Evolutionary conservation across 2,888 invertebrate genomes (phyloP), one percentile per base, ranked within the genome.

Genomic region (Linyphia triangularis): DNA sequence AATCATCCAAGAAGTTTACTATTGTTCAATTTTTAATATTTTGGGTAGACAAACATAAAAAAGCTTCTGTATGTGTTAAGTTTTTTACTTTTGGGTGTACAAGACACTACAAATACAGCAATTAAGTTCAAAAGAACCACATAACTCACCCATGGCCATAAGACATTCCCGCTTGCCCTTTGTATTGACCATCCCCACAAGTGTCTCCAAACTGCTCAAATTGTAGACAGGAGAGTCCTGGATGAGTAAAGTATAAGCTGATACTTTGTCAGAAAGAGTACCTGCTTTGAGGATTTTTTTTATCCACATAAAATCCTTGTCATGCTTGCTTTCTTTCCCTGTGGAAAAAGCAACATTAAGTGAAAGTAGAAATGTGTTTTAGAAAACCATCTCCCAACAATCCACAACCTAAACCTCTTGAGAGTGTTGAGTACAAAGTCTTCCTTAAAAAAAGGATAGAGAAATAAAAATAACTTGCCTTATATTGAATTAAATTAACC

Each of bases 171-270:
- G 95, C 95, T 93, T 95, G 94, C 93, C 96, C 95, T 93, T 97
- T 59, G 96, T 95, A 93, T 96, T 96, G 0, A 96, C 95, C 94
- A 96, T 95, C 89, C 94, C 94, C 24, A 98, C 94, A 16, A 98
- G 93, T 91, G 95, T 95, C 83, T 95, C 94, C 26, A 98, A 92
- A 37, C 95, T 95, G 13, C 94, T 93, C 70, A 97, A 92, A 92
- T 96, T 96, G 92, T 96, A 96, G n/a, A 97, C 93, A 0, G 97
- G 96, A 91, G 95, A 96, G 91, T 97, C 96, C 94, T 97, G 96
- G 89, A 97, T 95, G 28, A 96, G 93, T 28, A 98, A 94, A 6
- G 96, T 96, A 86, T 95, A 95, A 0, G 97, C 97, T 2, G 98
- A 97, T 85, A 97, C 95, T 93, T 96, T 96, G 93, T 98, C 98